phyloP scores from a whole-genome alignment of 2,797 vertebrate species.

The Eleutherodactylus coqui region DNA sequence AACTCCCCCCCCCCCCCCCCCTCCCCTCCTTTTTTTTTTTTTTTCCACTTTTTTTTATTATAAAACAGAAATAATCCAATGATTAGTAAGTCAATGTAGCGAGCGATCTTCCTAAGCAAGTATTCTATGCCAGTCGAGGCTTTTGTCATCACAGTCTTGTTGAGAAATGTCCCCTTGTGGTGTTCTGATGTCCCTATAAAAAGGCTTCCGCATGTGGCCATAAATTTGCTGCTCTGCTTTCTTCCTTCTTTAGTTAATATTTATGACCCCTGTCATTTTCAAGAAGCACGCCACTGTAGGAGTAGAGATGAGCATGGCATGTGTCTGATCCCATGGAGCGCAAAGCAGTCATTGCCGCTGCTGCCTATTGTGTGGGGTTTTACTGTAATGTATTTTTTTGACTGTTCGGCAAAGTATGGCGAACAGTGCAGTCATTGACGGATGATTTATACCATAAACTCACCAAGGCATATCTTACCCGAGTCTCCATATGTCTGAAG shows the following conservation, averaged over 20 bases:
- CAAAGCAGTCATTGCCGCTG: not conserved
- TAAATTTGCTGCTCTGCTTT: constrained; percentile 5
- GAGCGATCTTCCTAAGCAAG: not conserved
- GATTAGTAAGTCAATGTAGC: not conserved
- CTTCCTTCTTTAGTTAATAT: constrained; percentile 12
- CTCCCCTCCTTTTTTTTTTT: too few species aligned
- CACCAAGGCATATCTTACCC: not conserved
- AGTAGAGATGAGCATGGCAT: not conserved
- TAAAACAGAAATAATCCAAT: not conserved
- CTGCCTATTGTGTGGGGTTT: not conserved
- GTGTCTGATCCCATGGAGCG: not conserved
- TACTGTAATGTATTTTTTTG: not conserved
- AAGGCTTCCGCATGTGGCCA: not conserved
- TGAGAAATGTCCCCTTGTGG: constrained; percentile 13
- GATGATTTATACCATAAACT: not conserved
- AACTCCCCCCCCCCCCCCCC: too few species aligned
- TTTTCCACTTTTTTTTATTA: not conserved
- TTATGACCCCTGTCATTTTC: constrained; percentile 20
- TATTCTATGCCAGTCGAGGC: not conserved
- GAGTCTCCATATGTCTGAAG: not conserved
- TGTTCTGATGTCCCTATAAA: not conserved
- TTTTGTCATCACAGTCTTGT: not conserved
- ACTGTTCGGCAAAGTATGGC: not conserved
- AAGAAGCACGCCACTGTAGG: not conserved
- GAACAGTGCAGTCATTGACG: not conserved